Percentiles rank a stretch among this genome's conserved stretches.
Conservation (phyloP, 2,888 invertebrate species). For the Panopea generosa region DNA sequence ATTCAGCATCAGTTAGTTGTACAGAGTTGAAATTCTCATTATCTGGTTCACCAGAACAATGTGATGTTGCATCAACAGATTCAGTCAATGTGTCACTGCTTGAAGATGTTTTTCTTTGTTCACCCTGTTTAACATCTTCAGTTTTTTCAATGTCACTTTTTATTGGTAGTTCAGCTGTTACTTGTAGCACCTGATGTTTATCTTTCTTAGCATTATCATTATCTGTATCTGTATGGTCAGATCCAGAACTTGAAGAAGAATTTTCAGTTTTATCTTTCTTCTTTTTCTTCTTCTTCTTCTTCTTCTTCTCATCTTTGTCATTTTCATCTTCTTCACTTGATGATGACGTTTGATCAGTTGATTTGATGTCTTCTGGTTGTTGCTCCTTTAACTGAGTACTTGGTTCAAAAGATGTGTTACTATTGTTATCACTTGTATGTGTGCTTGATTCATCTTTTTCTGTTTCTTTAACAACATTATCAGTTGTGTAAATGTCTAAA, state of each 20-base stretch:
- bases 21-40: no score
- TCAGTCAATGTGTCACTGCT: neutral
- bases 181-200: neutral
- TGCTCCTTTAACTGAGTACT: no score
- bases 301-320: neutral
- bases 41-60: conserved; percentile 7
- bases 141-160: conserved; percentile 1
- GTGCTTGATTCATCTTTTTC: no score
- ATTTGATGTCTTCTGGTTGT: no score
- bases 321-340: neutral
- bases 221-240: conserved; percentile 31
- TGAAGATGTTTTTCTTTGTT: neutral
- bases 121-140: neutral
- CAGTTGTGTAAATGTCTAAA: no score
- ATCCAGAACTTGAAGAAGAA: conserved; percentile 32
- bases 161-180: neutral
- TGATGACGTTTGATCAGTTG: no score
- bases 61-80: no score
- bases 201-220: conserved; percentile 9
- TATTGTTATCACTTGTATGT: no score
- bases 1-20: no score
- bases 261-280: conserved; percentile 25
- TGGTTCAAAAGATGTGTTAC: no score
- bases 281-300: conserved; percentile 29
- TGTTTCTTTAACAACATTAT: no score